A percentile compares a stretch with the other conserved stretches of the same genome.
These are phyloP conservation scores for Mormyrops boulengeri DNA, from an alignment of 2,797 vertebrate species.

Conservation along the genomic window DNA sequence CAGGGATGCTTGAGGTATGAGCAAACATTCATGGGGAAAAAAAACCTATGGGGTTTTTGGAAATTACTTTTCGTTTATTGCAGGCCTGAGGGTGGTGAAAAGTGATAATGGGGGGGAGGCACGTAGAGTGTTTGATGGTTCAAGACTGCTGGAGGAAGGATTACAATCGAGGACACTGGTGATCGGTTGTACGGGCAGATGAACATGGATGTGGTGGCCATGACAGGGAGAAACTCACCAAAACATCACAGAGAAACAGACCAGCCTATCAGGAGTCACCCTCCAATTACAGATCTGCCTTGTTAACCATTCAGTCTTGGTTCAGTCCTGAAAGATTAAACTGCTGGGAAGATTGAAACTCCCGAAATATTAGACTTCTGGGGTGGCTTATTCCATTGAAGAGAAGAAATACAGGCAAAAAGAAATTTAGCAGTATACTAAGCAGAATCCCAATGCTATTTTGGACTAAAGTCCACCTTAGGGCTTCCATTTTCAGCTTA, in stretches of 20 bases:
- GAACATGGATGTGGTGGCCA: background rate
- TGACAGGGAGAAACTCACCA: no score
- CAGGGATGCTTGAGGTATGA: background rate
- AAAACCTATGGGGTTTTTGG: background rate
- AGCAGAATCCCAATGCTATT: background rate
- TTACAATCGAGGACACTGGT: background rate
- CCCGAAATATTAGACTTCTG: background rate
- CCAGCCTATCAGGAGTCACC: background rate
- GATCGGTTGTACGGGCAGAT: background rate
- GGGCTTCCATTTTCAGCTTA: conserved; percentile 3
- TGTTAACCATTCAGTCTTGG: background rate
- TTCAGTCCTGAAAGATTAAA: background rate
- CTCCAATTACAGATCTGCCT: background rate
- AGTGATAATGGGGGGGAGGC: background rate
- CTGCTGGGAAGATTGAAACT: background rate
- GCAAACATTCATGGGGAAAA: background rate
- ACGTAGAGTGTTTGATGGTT: background rate
- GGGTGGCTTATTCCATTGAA: background rate
- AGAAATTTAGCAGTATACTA: background rate
- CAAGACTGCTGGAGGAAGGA: background rate
- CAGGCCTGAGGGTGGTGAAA: background rate
- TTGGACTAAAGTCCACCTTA: background rate
- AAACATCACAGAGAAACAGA: background rate
- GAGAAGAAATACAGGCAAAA: background rate
- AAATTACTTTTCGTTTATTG: background rate